Conservation (phyloP, 2,113 vertebrate species). For the Nannospalax galili region DNA sequence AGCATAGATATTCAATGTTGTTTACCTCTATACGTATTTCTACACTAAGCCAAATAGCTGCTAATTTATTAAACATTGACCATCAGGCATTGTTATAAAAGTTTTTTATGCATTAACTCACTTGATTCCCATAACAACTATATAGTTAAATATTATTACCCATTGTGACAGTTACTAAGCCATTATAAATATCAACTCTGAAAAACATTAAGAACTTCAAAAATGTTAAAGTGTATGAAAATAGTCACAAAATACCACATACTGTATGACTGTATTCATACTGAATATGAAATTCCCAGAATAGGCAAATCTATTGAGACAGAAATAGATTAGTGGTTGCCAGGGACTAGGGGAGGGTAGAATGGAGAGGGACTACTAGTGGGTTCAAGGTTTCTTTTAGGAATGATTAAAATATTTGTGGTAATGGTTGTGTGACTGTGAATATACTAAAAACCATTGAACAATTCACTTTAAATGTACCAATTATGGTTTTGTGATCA, state of each 20-base stretch:
- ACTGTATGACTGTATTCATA: not conserved
- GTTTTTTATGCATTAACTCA: not conserved
- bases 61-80: not conserved
- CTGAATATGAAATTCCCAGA: not conserved
- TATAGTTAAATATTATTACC: not conserved
- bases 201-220: not conserved
- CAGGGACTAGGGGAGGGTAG: not conserved
- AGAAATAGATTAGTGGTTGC: not conserved
- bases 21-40: not conserved
- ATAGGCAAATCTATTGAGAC: not conserved
- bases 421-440: not conserved
- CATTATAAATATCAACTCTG: not conserved
- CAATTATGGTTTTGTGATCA: not conserved
- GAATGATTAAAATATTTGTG: constrained; percentile 20
- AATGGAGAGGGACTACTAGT: not conserved
- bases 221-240: not conserved
- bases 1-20: not conserved
- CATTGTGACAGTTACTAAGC: not conserved
- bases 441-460: not conserved
- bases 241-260: not conserved
- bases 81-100: not conserved
- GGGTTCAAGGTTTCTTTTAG: not conserved
- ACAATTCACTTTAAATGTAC: not conserved
- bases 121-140: not conserved
- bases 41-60: not conserved